Base-by-base conservation (phyloP, 2,888 invertebrate genomes). In the Stictocephala bisonia region DNA sequence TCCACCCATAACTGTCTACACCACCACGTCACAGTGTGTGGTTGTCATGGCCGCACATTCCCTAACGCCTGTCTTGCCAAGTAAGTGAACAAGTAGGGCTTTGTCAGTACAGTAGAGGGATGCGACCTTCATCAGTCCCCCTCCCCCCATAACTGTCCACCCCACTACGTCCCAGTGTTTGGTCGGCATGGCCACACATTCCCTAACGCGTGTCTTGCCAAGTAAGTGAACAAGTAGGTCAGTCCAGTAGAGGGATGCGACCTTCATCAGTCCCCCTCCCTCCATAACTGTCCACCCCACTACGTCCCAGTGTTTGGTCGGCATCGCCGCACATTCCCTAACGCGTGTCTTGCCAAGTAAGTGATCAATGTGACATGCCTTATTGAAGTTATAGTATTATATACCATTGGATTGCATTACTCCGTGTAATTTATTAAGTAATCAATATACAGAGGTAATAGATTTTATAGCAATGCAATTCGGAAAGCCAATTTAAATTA, bases 121-220 rank as follows among this genome's bases (percentile, higher is more conserved):
- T 18, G 24, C 79, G 82, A 9, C 86, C 0, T 89, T 86, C 77
- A 89, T 91, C 0, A 89, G 91, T 0, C 85, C 96, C 74, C n/a
- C n/a, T n/a, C n/a, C n/a, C 95, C 95, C 0, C 96, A 96, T 85
- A 93, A 94, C 84, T 96, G 96, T 82, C 90, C 92, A 0, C 89
- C 91, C 1, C 93, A 94, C 82, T 93, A 94, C 83, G 89, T 93
- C 20, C 96, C 96, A 1, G 95, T 95, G 69, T 94, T 93, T 83
- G 93, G 93, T 1, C 84, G 88, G 66, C 90, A 93, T 81, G 93
- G 93, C 0, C 88, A 90, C 77, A 93, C 93, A 0, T 96, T 93
- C 83, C 93, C 95, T 3, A 96, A 93, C 75, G 89, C 90, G 0
- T 96, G 96, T 81, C 85, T 96, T 18, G 96, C 96, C 31, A 93